Conservation (phyloP, 2,113 vertebrate species). For the Xenopus borealis region DNA sequence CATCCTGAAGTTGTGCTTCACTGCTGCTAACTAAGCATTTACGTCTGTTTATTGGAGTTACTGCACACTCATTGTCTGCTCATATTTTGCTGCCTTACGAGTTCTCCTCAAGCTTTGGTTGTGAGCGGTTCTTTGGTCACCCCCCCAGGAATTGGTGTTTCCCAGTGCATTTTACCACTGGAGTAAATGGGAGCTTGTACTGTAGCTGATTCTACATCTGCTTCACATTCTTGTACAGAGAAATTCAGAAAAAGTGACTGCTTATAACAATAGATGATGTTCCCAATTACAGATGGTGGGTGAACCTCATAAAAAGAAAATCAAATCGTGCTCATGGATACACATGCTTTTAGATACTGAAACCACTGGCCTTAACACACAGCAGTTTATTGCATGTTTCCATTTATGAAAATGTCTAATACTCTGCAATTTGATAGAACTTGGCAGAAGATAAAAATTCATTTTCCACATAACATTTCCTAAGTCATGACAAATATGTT, state of each 20-base stretch:
- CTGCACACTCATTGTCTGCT: slow-evolving; percentile 10
- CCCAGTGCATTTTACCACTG: slow-evolving; percentile 12
- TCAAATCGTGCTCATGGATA: not conserved
- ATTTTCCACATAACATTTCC: too few species aligned
- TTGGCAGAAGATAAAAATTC: too few species aligned
- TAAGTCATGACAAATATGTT: too few species aligned
- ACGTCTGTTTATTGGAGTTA: not conserved
- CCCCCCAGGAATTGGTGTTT: slow-evolving; percentile 22
- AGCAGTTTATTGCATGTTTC: not conserved
- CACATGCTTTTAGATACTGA: slow-evolving; percentile 6
- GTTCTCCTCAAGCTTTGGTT: not conserved
- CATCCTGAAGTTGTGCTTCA: slow-evolving; percentile 6
- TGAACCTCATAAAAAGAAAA: slow-evolving; percentile 2
- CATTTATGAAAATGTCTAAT: not conserved
- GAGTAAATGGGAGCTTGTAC: not conserved
- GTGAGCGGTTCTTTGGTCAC: not conserved
- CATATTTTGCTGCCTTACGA: not conserved
- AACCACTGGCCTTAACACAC: not conserved
- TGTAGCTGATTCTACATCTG: slow-evolving; percentile 2
- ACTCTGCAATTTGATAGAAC: too few species aligned
- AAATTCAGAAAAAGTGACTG: not conserved
- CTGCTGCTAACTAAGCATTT: not conserved
- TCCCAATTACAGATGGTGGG: not conserved
- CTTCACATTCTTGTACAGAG: slow-evolving; percentile 10
- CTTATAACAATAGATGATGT: slow-evolving; percentile 27